phyloP scores from a whole-genome alignment of 2,797 vertebrate genomes.

The Adrianichthys oophorus region DNA sequence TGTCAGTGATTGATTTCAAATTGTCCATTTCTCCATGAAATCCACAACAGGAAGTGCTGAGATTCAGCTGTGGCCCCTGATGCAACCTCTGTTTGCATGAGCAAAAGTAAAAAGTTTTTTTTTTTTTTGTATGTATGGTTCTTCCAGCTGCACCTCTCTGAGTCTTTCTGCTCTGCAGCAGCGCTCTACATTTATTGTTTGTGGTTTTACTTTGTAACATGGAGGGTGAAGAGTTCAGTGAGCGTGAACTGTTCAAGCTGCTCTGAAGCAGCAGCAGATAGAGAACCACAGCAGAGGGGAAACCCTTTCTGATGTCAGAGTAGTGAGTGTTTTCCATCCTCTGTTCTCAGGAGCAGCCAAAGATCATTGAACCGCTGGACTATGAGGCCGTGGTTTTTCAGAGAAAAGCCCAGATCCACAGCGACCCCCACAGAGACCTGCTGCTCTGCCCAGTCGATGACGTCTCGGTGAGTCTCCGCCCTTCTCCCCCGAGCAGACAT shows the following conservation, averaged over 20 bases:
- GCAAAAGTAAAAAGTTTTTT: background rate
- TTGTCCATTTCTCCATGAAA: conserved; percentile 59
- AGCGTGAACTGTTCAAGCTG: conserved; percentile 4
- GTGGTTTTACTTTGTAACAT: conserved; percentile 2
- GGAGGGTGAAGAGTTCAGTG: conserved; percentile 2
- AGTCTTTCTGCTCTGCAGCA: conserved; percentile 14
- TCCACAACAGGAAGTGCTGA: conserved; percentile 58
- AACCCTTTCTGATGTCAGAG: too few relatives aligned
- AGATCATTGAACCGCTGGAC: conserved; percentile 94
- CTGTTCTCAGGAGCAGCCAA: conserved; percentile 87
- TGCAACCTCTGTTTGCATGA: background rate
- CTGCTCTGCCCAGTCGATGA: conserved; percentile 94
- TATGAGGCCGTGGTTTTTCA: conserved; percentile 94
- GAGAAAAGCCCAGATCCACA: conserved; percentile 96
- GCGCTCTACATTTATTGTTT: conserved; percentile 29
- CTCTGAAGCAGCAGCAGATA: background rate
- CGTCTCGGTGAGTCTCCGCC: conserved; percentile 84
- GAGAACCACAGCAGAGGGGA: background rate
- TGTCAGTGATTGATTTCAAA: conserved; percentile 13
- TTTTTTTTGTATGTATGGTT: background rate
- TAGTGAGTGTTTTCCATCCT: background rate
- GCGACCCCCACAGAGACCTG: conserved; percentile 93
- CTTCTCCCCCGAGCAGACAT: background rate
- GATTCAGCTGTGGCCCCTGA: conserved; percentile 13
- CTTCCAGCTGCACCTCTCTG: conserved; percentile 6